These are phyloP conservation scores for Bathynomus jamesi DNA, from an alignment of 1,140 invertebrate species.

Conservation along the genomic window DNA sequence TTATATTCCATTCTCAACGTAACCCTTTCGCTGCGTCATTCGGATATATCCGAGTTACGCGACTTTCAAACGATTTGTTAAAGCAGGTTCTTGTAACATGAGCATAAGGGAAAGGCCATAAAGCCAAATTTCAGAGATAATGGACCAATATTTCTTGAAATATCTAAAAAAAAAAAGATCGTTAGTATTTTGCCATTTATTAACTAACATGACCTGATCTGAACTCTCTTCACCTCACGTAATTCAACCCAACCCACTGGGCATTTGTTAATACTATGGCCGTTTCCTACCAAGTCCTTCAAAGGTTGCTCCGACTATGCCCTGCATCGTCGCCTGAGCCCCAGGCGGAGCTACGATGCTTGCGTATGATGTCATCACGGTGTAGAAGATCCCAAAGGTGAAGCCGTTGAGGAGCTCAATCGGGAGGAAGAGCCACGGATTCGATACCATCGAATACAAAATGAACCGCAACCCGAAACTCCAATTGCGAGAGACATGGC, in stretches of 20 bases:
- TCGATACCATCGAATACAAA: conserved; percentile 66
- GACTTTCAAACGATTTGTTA: no score
- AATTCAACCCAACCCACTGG: not conserved
- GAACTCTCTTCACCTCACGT: not conserved
- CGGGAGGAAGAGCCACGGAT: conserved; percentile 73
- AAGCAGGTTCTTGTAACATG: no score
- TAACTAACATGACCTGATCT: not conserved
- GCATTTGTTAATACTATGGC: not conserved
- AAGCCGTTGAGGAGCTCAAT: conserved; percentile 79
- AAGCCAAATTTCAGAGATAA: not conserved
- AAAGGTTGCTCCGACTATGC: conserved; percentile 72
- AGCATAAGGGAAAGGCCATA: no score
- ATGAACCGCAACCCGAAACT: conserved; percentile 67
- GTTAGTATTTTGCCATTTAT: not conserved
- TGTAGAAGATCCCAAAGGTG: conserved; percentile 80
- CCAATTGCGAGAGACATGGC: conserved; percentile 74
- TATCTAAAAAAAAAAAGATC: not conserved
- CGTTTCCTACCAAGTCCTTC: conserved; percentile 62
- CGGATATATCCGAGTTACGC: no score
- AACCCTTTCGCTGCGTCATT: no score
- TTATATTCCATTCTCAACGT: no score
- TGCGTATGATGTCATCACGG: conserved; percentile 79
- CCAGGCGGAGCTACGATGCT: conserved; percentile 74
- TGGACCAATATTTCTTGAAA: not conserved
- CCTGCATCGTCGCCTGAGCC: conserved; percentile 48